Conservation (phyloP, 2,888 invertebrate species). For the Eristalis arbustorum region DNA sequence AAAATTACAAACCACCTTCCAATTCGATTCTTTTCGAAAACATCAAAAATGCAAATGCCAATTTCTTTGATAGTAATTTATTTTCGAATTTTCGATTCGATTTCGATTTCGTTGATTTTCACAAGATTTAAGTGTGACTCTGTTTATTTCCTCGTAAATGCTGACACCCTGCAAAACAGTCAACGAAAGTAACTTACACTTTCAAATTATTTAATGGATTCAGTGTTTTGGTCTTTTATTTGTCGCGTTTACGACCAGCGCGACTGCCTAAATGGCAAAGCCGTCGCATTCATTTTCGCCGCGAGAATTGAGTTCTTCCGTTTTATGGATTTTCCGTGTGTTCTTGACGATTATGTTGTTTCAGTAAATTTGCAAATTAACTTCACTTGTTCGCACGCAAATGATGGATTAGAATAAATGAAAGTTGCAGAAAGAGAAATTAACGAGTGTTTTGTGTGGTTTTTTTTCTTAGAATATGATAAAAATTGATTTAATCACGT, state of each 20-base stretch:
- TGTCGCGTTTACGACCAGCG: neutral
- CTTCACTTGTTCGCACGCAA: neutral
- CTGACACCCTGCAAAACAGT: neutral
- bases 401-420: neutral
- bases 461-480: neutral
- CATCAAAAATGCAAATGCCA: too few relatives aligned
- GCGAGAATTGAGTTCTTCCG: neutral
- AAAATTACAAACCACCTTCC: too few relatives aligned
- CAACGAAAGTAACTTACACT: neutral
- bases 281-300: neutral
- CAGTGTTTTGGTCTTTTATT: neutral
- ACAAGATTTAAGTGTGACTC: neutral
- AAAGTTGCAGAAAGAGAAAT: neutral
- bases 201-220: neutral
- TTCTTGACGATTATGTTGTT: neutral
- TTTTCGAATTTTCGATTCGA: neutral
- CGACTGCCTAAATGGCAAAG: neutral
- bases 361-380: neutral
- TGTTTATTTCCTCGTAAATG: neutral
- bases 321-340: neutral
- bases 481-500: too few relatives aligned
- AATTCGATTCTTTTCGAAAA: too few relatives aligned
- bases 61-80: neutral
- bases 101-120: neutral
- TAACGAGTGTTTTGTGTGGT: neutral